These are phyloP conservation scores for Andrena flavipes DNA, from an alignment of 2,888 invertebrate genomes.

Conservation along the genomic window DNA sequence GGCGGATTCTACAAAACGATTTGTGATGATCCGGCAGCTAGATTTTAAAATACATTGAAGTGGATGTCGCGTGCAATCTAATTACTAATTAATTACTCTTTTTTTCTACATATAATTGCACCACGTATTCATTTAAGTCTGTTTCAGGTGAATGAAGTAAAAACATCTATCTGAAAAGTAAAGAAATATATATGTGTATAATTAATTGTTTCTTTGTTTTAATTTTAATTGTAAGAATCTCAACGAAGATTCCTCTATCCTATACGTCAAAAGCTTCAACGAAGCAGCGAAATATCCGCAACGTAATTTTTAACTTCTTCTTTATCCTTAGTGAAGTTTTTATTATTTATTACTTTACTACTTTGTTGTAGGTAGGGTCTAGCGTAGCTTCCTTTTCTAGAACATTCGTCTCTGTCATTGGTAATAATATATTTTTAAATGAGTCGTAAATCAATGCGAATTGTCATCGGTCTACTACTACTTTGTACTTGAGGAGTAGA, in stretches of 20 bases:
- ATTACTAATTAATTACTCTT: background rate
- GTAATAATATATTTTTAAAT: slow-evolving; percentile 17
- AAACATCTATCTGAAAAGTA: background rate
- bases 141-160: background rate
- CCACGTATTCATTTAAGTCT: background rate
- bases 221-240: slow-evolving; percentile 6
- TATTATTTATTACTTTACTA: slow-evolving; percentile 15
- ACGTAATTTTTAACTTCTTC: slow-evolving; percentile 16
- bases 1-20: background rate
- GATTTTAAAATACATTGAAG: slow-evolving; percentile 1
- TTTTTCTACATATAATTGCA: background rate
- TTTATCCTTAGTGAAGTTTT: background rate
- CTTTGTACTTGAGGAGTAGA: slow-evolving; percentile 27
- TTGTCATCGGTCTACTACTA: too few species aligned
- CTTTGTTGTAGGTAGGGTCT: background rate
- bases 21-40: background rate
- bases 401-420: too few species aligned
- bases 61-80: slow-evolving; percentile 16
- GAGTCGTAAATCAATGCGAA: slow-evolving; percentile 10
- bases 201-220: background rate
- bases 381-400: background rate
- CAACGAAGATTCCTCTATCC: background rate
- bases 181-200: background rate
- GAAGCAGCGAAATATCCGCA: background rate
- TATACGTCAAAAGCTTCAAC: background rate